Evolutionary conservation across 2,797 vertebrate genomes (phyloP), one percentile per base, ranked within the genome.

Genomic region (Diplodus puntazzo): DNA sequence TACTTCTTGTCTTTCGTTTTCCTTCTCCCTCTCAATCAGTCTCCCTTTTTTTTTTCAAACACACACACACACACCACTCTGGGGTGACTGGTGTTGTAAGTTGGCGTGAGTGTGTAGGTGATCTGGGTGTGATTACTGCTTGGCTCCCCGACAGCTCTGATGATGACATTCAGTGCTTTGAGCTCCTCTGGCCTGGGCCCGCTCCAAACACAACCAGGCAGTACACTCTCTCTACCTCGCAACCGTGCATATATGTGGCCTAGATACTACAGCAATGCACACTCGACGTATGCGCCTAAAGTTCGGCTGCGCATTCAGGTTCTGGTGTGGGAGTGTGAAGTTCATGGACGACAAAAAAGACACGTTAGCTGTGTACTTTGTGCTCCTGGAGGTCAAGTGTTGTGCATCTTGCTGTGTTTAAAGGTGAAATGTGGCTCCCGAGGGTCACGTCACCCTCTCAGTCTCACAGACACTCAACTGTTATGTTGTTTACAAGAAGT

Each of bases 81-180:
- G 69, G 84, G 83, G 85, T 91, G 90, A 93, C 93, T 94, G 91
- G 92, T 92, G 94, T 93, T 88, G 89, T 94, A 94, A 93, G 92
- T 95, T 96, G 95, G 95, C 95, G 93, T 93, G 93, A 92, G 92
- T 89, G 80, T 87, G 84, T 90, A 95, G 95, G 94, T 96, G 95
- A 95, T 96, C 95, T 96, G 95, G 95, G 95, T 95, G 95, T 95
- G 95, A 96, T 96, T 96, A 96, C 91, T 85, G 93, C 90, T 95
- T 96, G 95, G 95, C 95, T 92, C 89, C 84, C 88, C 83, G 86
- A 94, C 93, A 95, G 93, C 92, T 89, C 91, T 92, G 94, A 95
- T 96, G 95, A 96, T 96, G 95, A 95, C 95, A 96, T 96, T 94
- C 94, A 94, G 92, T 74, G 92, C 94, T 95, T 92, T 94, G 94